Evolutionary conservation across 2,888 invertebrate genomes (phyloP).

Genomic region (Argyresthia albistria): DNA sequence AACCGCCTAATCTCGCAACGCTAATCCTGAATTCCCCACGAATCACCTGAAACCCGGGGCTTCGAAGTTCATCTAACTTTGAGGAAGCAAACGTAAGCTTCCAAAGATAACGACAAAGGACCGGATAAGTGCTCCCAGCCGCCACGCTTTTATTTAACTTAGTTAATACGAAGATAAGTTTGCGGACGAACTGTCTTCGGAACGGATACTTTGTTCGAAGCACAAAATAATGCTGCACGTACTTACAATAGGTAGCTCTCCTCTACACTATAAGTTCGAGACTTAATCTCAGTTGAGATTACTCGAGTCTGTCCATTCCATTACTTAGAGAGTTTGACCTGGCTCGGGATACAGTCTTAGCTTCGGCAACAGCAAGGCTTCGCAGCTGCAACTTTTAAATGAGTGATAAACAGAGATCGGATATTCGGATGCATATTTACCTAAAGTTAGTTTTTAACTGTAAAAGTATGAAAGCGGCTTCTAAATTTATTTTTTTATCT

Average conservation of each 20-base stretch:
- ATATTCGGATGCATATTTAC: too few species aligned
- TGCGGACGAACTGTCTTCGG: slow-evolving; percentile 10
- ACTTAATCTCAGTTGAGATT: slow-evolving; percentile 58
- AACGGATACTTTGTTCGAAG: slow-evolving; percentile 21
- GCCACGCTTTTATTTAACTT: slow-evolving; percentile 18
- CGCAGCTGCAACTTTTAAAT: slow-evolving; percentile 33
- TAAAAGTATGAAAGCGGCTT: too few species aligned
- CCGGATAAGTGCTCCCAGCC: slow-evolving; percentile 8
- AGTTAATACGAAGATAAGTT: slow-evolving; percentile 21
- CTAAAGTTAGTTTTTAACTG: too few species aligned
- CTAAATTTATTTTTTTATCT: too few species aligned
- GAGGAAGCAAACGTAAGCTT: slow-evolving; percentile 12
- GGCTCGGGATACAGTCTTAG: slow-evolving; percentile 13
- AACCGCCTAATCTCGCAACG: neutral
- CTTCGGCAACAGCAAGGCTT: slow-evolving; percentile 7
- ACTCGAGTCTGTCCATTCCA: slow-evolving; percentile 34
- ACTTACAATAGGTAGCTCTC: slow-evolving; percentile 35
- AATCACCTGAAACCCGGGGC: neutral
- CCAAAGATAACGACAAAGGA: slow-evolving; percentile 7
- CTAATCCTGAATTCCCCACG: neutral
- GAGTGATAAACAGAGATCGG: too few species aligned
- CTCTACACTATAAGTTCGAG: slow-evolving; percentile 34
- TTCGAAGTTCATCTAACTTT: slow-evolving; percentile 19
- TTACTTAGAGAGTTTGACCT: slow-evolving; percentile 36
- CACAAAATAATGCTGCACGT: slow-evolving; percentile 48